Base-by-base conservation (phyloP, 2,113 vertebrate genomes). In the Ploceus nigricollis region DNA sequence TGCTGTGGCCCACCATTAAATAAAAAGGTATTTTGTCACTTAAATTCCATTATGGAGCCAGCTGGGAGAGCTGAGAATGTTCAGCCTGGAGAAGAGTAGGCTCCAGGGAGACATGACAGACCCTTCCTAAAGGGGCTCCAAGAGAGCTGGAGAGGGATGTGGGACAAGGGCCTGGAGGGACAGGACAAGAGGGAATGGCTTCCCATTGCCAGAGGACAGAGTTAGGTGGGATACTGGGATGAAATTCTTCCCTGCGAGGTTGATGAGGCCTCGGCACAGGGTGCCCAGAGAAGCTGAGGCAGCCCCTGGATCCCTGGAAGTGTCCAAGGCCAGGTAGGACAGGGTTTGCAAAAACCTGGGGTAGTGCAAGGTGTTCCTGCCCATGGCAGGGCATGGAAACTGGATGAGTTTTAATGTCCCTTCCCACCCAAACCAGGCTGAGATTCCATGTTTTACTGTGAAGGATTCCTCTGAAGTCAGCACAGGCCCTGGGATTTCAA, bases 171-270 rank as follows among this genome's bases (percentile, higher is more conserved):
- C 2, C 27, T 57, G 44, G 20, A 66, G 10, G 2, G 5, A 40
- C 35, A 65, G 30, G 4, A 57, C 4, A 66, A 56, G 12, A 2
- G 20, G 11, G 15, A 76, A 42, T 42, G 24, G 20, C 31, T 57
- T 50, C 31, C 28, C 35, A 40, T 3, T 85, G 35, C 6, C 31
- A 50, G 24, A 50, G 42, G 16, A 6, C 20, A 66, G 60, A 8
- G 8, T 1, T 20, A 21, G 51, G 3, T 35, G 13, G 10, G 35
- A 58, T 35, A 31, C 0, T 50, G 53, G 25, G 11, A 42, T 0
- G 2, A 1, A 66, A 35, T 25, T 50, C 1, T 30, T 42, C 13
- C 9, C 21, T 58, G 53, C 14, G 21, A 66, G 71, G 71, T 7
- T 58, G 44, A 1, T 1, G 6, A 66, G 35, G 44, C 20, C 20